Conservation (phyloP, 2,797 vertebrate species). For the Anguilla obscura region DNA sequence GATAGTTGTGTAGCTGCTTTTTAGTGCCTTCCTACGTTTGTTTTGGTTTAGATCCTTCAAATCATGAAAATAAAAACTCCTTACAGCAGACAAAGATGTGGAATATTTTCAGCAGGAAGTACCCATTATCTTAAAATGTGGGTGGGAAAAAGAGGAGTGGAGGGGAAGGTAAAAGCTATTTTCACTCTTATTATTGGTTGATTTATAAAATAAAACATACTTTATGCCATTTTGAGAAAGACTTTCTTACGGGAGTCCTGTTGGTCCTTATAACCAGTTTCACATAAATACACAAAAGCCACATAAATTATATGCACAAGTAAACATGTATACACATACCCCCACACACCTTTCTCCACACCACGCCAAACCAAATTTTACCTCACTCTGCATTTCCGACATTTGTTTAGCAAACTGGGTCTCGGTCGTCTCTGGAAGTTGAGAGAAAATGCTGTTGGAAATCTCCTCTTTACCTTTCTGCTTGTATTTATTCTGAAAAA, state of each 20-base stretch:
- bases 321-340: not conserved
- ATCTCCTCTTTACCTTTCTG: constrained; percentile 55
- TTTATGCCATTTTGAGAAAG: not conserved
- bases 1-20: not conserved
- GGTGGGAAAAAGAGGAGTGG: not conserved
- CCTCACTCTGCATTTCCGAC: constrained; percentile 67
- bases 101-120: not conserved
- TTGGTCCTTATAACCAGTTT: not conserved
- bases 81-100: not conserved
- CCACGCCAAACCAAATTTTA: constrained; percentile 32
- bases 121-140: not conserved
- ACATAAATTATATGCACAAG: not conserved
- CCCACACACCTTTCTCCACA: not conserved
- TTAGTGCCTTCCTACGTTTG: not conserved
- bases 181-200: not conserved
- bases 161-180: not conserved
- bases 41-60: not conserved
- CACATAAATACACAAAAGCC: not conserved
- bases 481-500: constrained; percentile 67
- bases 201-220: not conserved
- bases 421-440: constrained; percentile 65
- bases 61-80: not conserved
- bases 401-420: constrained; percentile 64
- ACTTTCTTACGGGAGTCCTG: not conserved
- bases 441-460: constrained; percentile 59